Percentiles rank a stretch among this genome's conserved stretches.
Evolutionary conservation across 2,113 vertebrate genomes (phyloP).

Genomic region (Telmatochromis sp.): DNA sequence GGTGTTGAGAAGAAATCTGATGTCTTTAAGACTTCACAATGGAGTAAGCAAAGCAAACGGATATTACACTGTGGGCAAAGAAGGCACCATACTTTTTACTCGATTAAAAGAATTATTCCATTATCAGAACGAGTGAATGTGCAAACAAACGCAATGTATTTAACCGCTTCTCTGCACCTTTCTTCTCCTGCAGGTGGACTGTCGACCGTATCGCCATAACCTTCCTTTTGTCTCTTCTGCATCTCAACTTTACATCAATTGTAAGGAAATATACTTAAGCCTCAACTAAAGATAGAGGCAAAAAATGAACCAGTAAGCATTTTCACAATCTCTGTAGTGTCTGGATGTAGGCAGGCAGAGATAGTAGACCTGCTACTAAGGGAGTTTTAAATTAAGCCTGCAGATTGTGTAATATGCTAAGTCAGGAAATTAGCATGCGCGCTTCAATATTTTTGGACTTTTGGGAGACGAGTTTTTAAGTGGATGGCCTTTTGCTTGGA

Average conservation of each 20-base stretch:
- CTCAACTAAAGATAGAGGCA: constrained; percentile 22
- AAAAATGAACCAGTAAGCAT: constrained; percentile 36
- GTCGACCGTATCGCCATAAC: neutral
- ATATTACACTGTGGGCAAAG: neutral
- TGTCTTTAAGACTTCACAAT: neutral
- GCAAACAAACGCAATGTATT: neutral
- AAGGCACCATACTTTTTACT: neutral
- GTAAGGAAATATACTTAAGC: neutral
- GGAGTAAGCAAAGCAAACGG: neutral
- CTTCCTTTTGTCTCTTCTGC: neutral
- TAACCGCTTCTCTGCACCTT: neutral
- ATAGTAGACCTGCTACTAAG: constrained; percentile 41
- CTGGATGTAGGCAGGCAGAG: constrained; percentile 36
- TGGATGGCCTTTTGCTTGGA: constrained; percentile 45
- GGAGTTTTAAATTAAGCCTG: constrained; percentile 61
- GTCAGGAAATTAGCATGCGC: constrained; percentile 59
- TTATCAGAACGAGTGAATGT: neutral
- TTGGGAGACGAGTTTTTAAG: constrained; percentile 52
- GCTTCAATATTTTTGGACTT: constrained; percentile 62
- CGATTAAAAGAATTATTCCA: neutral
- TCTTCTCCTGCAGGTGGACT: neutral
- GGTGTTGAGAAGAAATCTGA: neutral
- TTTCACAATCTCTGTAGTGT: constrained; percentile 47
- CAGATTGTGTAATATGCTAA: constrained; percentile 56
- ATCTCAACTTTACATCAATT: constrained; percentile 14